These are phyloP conservation scores for Drosophila neonasuta DNA, from an alignment of 2,888 invertebrate species.

Conservation along the genomic window DNA sequence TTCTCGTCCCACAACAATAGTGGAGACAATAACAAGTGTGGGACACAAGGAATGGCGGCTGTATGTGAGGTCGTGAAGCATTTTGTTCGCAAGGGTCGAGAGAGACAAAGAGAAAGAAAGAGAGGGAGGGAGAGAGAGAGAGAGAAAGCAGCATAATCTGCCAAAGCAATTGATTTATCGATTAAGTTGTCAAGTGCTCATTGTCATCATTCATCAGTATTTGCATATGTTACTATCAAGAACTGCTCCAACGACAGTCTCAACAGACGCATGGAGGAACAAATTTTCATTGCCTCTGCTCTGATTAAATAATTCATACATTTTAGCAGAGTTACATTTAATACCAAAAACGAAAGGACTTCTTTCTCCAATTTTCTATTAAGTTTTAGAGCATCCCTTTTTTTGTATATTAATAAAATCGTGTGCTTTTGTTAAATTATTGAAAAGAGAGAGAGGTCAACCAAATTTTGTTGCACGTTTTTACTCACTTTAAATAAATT, in stretches of 20 bases:
- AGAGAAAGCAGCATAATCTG: conserved; percentile 61
- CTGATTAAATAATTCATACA: not conserved
- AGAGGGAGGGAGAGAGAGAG: conserved; percentile 29
- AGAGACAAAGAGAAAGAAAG: conserved; percentile 14
- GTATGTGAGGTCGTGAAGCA: conserved; percentile 18
- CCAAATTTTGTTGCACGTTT: too few species aligned
- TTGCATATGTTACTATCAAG: conserved; percentile 62
- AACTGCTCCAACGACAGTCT: conserved; percentile 3
- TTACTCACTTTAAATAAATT: too few species aligned
- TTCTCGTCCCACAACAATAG: conserved; percentile 18
- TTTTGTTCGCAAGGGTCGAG: conserved; percentile 67
- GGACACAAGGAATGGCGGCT: conserved; percentile 7
- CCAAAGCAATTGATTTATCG: conserved; percentile 77
- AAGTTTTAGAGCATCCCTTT: too few species aligned
- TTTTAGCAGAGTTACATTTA: not conserved
- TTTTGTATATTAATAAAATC: too few species aligned
- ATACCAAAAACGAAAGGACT: too few species aligned
- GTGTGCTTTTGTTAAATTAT: too few species aligned
- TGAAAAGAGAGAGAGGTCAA: too few species aligned
- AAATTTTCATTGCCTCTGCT: conserved; percentile 16
- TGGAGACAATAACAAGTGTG: conserved; percentile 26
- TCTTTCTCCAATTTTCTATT: too few species aligned
- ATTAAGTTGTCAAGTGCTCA: conserved; percentile 76
- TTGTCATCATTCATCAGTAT: conserved; percentile 73
- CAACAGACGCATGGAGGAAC: not conserved